Conservation (phyloP, 2,888 invertebrate genomes). For the Phania funesta region DNA sequence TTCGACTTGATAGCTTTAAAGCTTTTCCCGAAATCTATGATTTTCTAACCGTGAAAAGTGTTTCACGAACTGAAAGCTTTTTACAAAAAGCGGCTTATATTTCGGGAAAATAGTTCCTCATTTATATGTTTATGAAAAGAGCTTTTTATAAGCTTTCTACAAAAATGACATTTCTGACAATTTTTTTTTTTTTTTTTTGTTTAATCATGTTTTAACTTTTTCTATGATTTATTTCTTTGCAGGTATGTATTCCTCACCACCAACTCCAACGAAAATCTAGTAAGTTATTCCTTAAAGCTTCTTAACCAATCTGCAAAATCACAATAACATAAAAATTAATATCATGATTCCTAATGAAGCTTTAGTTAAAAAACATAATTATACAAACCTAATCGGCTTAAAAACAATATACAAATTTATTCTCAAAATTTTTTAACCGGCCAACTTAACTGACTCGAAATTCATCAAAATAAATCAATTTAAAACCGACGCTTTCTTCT, state of each 20-base stretch:
- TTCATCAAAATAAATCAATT: slow-evolving; percentile 27
- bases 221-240: slow-evolving; percentile 21
- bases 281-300: neutral
- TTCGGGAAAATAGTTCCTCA: too few relatives aligned
- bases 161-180: neutral
- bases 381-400: slow-evolving; percentile 65
- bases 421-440: neutral
- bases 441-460: slow-evolving; percentile 18
- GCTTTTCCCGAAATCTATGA: too few relatives aligned
- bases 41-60: too few relatives aligned
- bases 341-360: neutral
- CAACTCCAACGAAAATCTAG: neutral
- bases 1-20: too few relatives aligned
- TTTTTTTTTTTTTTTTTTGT: neutral
- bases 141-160: neutral
- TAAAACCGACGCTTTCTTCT: neutral
- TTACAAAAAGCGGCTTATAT: too few relatives aligned
- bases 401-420: neutral
- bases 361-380: slow-evolving; percentile 62
- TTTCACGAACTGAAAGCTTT: too few relatives aligned
- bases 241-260: slow-evolving; percentile 34
- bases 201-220: neutral
- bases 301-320: neutral
- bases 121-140: too few relatives aligned
- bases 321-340: too few relatives aligned